These are phyloP conservation scores for Pampusana beccarii DNA, from an alignment of 2,113 vertebrate species.

Conservation along the genomic window DNA sequence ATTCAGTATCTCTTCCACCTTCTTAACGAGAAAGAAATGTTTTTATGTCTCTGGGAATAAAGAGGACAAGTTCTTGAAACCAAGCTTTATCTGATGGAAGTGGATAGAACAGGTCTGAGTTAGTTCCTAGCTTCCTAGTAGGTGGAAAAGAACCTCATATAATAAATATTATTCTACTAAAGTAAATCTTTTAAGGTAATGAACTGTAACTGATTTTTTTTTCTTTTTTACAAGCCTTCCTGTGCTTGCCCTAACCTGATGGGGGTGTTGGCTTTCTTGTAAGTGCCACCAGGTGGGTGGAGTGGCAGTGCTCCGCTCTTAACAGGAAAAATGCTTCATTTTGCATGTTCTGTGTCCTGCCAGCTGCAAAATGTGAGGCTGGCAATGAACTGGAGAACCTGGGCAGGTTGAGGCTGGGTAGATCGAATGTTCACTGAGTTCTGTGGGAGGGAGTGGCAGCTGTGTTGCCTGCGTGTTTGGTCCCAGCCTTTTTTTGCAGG, in stretches of 20 bases:
- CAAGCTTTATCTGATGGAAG: background rate
- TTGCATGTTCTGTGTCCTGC: background rate
- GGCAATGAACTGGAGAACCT: background rate
- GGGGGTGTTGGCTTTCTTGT: background rate
- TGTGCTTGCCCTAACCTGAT: conserved; percentile 3
- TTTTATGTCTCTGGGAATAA: background rate
- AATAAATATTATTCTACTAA: background rate
- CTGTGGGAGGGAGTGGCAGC: background rate
- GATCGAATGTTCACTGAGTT: background rate
- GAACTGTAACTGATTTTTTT: background rate
- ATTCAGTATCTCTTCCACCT: background rate
- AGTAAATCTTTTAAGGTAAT: background rate
- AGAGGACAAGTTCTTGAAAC: background rate
- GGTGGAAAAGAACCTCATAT: background rate
- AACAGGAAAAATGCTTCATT: background rate
- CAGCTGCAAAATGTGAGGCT: background rate
- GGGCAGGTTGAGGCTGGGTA: conserved; percentile 14
- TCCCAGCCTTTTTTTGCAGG: background rate
- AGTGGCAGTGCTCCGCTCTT: background rate
- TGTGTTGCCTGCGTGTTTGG: background rate
- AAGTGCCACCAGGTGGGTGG: background rate
- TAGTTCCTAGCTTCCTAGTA: background rate
- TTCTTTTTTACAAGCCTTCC: background rate
- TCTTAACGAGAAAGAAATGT: background rate
- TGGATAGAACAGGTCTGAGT: background rate